These are phyloP conservation scores for Choristoneura rosaceana DNA, from an alignment of 2,888 invertebrate species.

Conservation along the genomic window DNA sequence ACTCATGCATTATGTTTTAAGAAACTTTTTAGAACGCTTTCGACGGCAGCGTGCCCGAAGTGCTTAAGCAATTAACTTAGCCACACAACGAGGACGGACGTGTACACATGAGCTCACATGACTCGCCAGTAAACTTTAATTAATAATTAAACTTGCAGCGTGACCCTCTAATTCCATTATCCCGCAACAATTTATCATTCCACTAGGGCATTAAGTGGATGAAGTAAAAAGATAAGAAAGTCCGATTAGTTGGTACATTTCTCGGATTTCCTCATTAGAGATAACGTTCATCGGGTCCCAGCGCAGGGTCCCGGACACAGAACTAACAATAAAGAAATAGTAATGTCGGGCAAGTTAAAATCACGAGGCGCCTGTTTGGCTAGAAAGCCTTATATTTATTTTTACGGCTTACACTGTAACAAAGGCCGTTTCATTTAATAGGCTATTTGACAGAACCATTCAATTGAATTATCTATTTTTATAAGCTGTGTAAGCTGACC, in stretches of 20 bases:
- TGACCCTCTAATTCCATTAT: slow-evolving; percentile 3
- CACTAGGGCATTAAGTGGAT: slow-evolving; percentile 12
- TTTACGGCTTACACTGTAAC: too few species aligned
- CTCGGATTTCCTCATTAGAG: slow-evolving; percentile 51
- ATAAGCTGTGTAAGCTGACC: too few species aligned
- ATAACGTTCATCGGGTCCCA: slow-evolving; percentile 46
- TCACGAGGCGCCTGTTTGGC: too few species aligned
- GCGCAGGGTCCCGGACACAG: slow-evolving; percentile 29
- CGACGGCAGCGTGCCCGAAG: not conserved
- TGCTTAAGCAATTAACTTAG: not conserved
- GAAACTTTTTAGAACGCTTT: not conserved
- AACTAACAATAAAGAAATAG: too few species aligned
- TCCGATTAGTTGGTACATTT: slow-evolving; percentile 43
- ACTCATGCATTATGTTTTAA: not conserved
- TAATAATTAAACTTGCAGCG: slow-evolving; percentile 1
- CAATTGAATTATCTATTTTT: too few species aligned
- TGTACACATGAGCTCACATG: not conserved
- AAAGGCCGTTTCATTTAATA: too few species aligned
- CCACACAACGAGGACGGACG: not conserved
- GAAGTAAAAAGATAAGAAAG: slow-evolving; percentile 23
- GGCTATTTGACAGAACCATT: too few species aligned
- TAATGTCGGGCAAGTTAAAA: too few species aligned
- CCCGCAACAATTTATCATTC: slow-evolving; percentile 3
- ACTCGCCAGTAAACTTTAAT: slow-evolving; percentile 8
- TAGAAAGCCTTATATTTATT: too few species aligned